Evolutionary conservation across 2,888 invertebrate species (phyloP).

Genomic region (Glaucopsyche alexis): DNA sequence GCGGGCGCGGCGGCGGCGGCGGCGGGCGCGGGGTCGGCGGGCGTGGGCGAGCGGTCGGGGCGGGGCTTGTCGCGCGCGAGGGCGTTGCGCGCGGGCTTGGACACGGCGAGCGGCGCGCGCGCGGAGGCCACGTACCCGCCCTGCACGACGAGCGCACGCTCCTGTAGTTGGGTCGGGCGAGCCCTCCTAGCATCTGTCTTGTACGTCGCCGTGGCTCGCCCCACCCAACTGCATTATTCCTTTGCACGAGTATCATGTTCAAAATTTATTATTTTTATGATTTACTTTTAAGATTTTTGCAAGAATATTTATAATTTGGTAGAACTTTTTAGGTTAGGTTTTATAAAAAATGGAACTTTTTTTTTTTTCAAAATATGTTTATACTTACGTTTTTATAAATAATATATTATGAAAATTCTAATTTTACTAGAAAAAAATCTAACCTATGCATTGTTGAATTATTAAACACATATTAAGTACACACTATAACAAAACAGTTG

Average conservation of each 20-base stretch:
- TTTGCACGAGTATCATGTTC: not conserved
- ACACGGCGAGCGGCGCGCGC: slow-evolving; percentile 83
- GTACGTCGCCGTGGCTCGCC: slow-evolving; percentile 55
- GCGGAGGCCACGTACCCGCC: slow-evolving; percentile 82
- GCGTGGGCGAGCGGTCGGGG: slow-evolving; percentile 60
- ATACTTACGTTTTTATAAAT: no score
- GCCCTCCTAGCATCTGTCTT: slow-evolving; percentile 71
- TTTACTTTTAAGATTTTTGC: not conserved
- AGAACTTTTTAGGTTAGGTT: no score
- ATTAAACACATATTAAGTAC: slow-evolving; percentile 4
- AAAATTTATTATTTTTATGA: not conserved
- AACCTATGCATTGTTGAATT: not conserved
- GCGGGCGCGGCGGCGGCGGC: slow-evolving; percentile 63
- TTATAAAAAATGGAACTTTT: no score
- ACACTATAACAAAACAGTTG: not conserved
- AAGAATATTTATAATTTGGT: no score
- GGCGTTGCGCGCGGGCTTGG: slow-evolving; percentile 87
- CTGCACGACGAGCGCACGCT: slow-evolving; percentile 84
- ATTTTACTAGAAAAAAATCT: not conserved
- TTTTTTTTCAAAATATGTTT: no score
- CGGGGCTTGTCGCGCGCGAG: slow-evolving; percentile 81
- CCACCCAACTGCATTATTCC: not conserved
- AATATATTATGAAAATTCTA: no score
- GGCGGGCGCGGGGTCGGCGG: slow-evolving; percentile 50
- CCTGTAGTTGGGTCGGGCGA: slow-evolving; percentile 80